phyloP scores from a whole-genome alignment of 2,888 invertebrate species.

The Sepiola atlantica region DNA sequence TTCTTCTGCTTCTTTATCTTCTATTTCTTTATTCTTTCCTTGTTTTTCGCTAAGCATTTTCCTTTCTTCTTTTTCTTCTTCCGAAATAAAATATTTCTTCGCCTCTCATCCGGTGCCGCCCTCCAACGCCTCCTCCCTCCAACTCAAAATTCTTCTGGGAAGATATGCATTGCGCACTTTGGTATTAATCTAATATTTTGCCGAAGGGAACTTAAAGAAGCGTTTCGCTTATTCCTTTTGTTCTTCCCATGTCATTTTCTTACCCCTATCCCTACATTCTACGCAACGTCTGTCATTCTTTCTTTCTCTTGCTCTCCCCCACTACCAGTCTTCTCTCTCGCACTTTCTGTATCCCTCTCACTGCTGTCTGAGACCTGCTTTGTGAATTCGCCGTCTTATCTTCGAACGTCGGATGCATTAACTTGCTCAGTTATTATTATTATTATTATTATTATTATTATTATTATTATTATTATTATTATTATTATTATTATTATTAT shows the following conservation, averaged over 20 bases:
- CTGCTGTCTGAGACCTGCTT: neutral
- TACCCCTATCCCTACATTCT: too few species aligned
- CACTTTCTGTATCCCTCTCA: neutral
- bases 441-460: neutral
- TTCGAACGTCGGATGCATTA: neutral
- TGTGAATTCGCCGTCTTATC: neutral
- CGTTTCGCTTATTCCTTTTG: neutral
- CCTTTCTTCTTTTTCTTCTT: too few species aligned
- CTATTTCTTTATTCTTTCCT: too few species aligned
- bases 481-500: too few species aligned
- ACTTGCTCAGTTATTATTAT: neutral
- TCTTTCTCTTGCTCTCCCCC: too few species aligned
- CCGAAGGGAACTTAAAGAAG: constrained; percentile 8
- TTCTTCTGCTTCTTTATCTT: too few species aligned
- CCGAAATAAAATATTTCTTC: too few species aligned
- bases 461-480: too few species aligned
- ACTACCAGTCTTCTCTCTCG: too few species aligned
- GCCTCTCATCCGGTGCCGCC: too few species aligned
- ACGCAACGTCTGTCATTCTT: too few species aligned
- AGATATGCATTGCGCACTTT: neutral
- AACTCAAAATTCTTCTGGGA: neutral
- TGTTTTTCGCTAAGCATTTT: too few species aligned
- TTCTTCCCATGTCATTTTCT: neutral
- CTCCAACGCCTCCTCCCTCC: neutral
- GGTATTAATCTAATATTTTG: neutral